Base-by-base conservation (phyloP, 1,140 invertebrate species). In the Andricus grossulariae region DNA sequence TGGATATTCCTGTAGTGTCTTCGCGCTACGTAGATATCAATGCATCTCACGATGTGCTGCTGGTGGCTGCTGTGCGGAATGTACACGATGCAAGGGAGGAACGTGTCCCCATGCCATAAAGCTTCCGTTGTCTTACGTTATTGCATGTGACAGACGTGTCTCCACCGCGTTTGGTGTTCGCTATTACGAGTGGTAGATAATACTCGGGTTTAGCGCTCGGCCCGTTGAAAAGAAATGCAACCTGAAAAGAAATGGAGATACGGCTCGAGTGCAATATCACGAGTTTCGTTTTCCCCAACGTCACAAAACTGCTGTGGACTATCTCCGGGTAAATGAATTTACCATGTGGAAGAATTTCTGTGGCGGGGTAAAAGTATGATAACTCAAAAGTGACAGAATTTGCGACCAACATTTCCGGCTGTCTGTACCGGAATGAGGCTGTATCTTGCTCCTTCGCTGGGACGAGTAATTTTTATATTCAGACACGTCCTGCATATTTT, bases 71-170 rank as follows among this genome's bases (percentile, higher is more conserved):
- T 72, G 71, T 52, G 18, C 16, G 50, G 49, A 72, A 50, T 71
- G 39, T 25, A 71, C 50, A 73, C 55, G 72, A 75, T 73, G 73
- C 73, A 39, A 57, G 32, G 13, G 57, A 50, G 77, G 79, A 77
- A 85, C 83, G 82, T 76, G 80, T 66, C 21, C 32, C 25, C 60
- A 66, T 66, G 15, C 57, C 72, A 75, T 85, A 85, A 83, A 80
- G 71, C 71, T 57, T 11, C 71, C 45, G 78, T 78, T 80, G 79
- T 83, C 83, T 80, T 82, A 78, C 78, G 77, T 85, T 84, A 84
- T 86, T 86, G 82, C 81, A 79, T 81, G 70, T 79, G 84, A 85
- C 79, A 80, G 79, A 85, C 84, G 83, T 85, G 82, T 73, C 79
- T 19, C 72, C 51, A 45, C 32, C 71, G 71, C 78, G 72, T 66